These are phyloP conservation scores for Alauda arvensis DNA, from an alignment of 2,797 vertebrate genomes.

Conservation along the genomic window DNA sequence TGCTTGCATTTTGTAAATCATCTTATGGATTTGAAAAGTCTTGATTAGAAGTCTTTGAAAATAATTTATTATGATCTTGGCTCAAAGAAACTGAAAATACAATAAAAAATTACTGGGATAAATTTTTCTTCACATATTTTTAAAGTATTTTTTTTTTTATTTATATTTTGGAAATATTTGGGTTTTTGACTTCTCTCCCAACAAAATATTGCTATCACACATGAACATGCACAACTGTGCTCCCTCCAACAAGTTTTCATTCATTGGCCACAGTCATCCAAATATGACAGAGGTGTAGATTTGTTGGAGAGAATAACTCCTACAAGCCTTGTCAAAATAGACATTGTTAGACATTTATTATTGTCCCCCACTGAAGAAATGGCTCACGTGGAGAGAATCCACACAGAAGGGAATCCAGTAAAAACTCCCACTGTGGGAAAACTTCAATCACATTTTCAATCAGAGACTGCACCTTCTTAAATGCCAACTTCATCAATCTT, in stretches of 20 bases:
- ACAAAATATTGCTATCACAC: neutral
- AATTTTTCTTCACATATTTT: neutral
- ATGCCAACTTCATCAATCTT: constrained; percentile 52
- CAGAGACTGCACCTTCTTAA: constrained; percentile 12
- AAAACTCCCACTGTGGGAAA: constrained; percentile 49
- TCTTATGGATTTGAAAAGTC: neutral
- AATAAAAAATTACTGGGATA: neutral
- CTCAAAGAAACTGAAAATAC: neutral
- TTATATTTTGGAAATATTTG: neutral
- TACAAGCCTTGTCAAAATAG: constrained; percentile 27
- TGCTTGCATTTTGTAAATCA: neutral
- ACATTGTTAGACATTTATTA: neutral
- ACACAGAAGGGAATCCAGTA: neutral
- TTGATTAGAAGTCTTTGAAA: neutral
- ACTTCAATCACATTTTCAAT: constrained; percentile 40
- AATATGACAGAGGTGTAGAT: neutral
- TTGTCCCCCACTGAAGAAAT: neutral
- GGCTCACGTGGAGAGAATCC: constrained; percentile 10
- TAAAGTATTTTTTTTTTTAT: neutral
- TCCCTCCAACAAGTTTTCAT: neutral
- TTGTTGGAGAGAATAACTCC: constrained; percentile 14
- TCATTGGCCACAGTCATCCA: neutral
- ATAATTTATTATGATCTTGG: neutral
- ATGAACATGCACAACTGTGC: neutral
- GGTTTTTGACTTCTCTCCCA: neutral